phyloP scores from a whole-genome alignment of 2,113 vertebrate genomes.

The Semnornis frantzii region DNA sequence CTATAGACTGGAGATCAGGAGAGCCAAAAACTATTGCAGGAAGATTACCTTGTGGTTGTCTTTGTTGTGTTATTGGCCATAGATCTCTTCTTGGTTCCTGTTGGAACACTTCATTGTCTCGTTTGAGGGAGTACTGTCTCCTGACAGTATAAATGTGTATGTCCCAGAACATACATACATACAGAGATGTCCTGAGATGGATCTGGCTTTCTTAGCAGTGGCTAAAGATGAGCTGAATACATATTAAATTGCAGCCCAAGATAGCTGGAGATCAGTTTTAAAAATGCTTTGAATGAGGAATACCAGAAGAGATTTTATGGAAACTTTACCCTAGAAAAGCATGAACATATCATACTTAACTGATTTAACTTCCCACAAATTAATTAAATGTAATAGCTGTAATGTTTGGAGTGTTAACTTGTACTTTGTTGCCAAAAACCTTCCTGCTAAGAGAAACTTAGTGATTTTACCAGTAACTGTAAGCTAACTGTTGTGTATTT shows the following conservation, averaged over 20 bases:
- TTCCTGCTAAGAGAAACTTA: background rate
- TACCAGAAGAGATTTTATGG: background rate
- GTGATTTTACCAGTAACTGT: background rate
- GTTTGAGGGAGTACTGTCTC: background rate
- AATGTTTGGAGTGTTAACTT: background rate
- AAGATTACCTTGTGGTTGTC: background rate
- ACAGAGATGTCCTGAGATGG: background rate
- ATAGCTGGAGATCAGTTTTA: background rate
- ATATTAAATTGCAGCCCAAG: background rate
- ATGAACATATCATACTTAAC: background rate
- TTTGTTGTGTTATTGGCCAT: background rate
- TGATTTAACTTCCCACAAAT: background rate
- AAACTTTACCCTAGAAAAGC: background rate
- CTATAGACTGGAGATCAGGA: background rate
- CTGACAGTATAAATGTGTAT: background rate
- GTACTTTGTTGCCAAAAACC: background rate
- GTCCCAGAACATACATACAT: background rate
- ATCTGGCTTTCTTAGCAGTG: background rate
- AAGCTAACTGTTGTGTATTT: background rate
- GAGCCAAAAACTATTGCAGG: background rate
- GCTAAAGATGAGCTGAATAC: background rate
- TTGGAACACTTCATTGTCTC: background rate
- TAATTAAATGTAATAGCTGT: background rate
- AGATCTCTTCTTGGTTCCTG: background rate
- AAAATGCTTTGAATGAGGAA: background rate